Evolutionary conservation across 2,888 invertebrate genomes (phyloP), one percentile per base, ranked within the genome.

Genomic region (Pegoplata infirma): DNA sequence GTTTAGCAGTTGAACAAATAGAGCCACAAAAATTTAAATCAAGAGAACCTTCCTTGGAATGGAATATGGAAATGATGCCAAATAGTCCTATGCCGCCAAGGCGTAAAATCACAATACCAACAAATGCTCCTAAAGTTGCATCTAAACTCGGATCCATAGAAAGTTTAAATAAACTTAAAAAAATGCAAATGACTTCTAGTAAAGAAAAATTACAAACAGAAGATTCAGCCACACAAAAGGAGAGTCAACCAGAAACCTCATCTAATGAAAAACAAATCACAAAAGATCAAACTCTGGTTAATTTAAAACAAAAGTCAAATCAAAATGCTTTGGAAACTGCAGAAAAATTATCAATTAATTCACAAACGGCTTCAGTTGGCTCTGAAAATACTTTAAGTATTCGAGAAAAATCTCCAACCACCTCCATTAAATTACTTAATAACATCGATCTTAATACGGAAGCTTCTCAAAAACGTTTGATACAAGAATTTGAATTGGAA

Each of bases 401-500:
- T 19, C 47, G 49, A 58, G 78, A 84, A 19, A 68, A 82, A 4
- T 84, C 85, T 0, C 84, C 85, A 19, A 83, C 76, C 8, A 82
- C 66, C 23, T 83, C 86, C 1, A 83, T 86, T 32, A 81, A 85
- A 23, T 28, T 86, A 23, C 83, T 87, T 0, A 87, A 87, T 71
- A 84, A 82, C 76, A 78, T 87, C 7, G 78, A 83, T 28, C 23
- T 46, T 0, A 80, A 68, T 53, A 72, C 78, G 0, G 82, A 84
- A 6, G 82, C 84, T 58, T 74, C 77, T 0, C 76, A 84, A 68
- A 83, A 83, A 40, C 85, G 86, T 0, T 76, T 87, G 1, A 88
- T 89, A 17, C 83, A 86, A 72, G 85, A 88, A 61, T 84, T 88
- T n/a, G 89, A 89, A 74, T 80, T 82, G 19, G 87, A 89, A 77